Conservation (phyloP, 2,888 invertebrate species). For the Margaritifera margaritifera region DNA sequence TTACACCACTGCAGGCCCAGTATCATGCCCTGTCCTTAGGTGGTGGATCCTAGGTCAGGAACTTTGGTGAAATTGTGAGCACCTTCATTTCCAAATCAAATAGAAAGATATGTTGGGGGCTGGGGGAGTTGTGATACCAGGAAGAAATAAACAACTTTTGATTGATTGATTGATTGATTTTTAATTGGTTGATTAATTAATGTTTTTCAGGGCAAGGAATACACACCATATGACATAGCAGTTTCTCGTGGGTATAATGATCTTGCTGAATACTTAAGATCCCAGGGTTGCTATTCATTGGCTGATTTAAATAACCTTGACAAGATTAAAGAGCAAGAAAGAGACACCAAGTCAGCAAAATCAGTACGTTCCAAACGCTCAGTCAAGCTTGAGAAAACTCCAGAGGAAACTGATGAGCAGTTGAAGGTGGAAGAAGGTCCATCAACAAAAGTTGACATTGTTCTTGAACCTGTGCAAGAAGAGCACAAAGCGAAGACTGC, state of each 20-base stretch:
- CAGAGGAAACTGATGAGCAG: conserved; percentile 3
- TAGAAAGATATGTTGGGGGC: too few relatives aligned
- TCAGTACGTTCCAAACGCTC: conserved; percentile 16
- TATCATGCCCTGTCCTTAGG: too few relatives aligned
- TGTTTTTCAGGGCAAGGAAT: conserved; percentile 79
- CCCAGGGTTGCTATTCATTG: conserved; percentile 80
- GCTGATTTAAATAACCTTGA: conserved; percentile 39
- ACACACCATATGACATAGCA: conserved; percentile 94
- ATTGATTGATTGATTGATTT: too few relatives aligned
- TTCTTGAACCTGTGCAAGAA: too few relatives aligned
- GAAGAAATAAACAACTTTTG: not conserved
- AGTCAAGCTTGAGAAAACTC: conserved; percentile 5
- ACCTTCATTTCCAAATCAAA: too few relatives aligned
- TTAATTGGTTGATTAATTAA: not conserved
- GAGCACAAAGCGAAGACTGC: too few relatives aligned
- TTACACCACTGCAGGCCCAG: too few relatives aligned
- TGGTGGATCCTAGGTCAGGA: too few relatives aligned
- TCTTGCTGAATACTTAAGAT: conserved; percentile 92
- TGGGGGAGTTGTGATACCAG: not conserved
- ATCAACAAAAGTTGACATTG: too few relatives aligned
- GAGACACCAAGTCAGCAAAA: conserved; percentile 24
- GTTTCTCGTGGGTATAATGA: conserved; percentile 88
- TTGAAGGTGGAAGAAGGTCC: too few relatives aligned
- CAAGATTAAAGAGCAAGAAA: conserved; percentile 19
- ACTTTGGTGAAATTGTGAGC: too few relatives aligned